Conservation (phyloP, 2,797 vertebrate species). For the Halcyon badia region DNA sequence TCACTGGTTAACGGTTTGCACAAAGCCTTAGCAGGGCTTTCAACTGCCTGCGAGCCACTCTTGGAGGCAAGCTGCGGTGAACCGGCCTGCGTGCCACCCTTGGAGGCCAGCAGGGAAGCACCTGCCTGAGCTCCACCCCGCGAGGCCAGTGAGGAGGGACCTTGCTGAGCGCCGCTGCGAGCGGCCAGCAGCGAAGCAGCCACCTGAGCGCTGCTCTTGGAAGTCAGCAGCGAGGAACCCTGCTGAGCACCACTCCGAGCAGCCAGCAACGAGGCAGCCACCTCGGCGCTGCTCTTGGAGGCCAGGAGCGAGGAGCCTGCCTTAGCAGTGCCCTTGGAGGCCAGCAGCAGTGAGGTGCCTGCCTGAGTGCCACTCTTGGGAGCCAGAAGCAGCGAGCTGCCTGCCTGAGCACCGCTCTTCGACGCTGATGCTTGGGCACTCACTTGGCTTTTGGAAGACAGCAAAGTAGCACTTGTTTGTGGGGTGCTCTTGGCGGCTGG, state of each 20-base stretch:
- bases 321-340: slow-evolving; percentile 61
- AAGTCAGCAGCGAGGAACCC: neutral
- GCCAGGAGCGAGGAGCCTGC: neutral
- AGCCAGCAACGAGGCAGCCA: slow-evolving; percentile 13
- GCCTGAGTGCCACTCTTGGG: neutral
- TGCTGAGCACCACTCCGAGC: neutral
- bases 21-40: slow-evolving; percentile 69
- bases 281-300: slow-evolving; percentile 50
- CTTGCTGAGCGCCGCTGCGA: slow-evolving; percentile 45
- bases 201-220: slow-evolving; percentile 55
- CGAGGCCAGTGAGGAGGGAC: slow-evolving; percentile 33
- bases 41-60: slow-evolving; percentile 58
- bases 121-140: slow-evolving; percentile 65
- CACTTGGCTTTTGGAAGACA: slow-evolving; percentile 51
- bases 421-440: neutral
- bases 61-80: slow-evolving; percentile 67
- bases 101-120: slow-evolving; percentile 60
- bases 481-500: neutral
- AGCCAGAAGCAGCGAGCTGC: neutral
- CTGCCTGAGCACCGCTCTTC: slow-evolving; percentile 55
- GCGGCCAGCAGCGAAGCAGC: slow-evolving; percentile 24
- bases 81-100: slow-evolving; percentile 52
- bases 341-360: slow-evolving; percentile 50
- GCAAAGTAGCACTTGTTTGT: neutral
- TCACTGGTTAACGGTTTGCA: slow-evolving; percentile 79